Base-by-base conservation (phyloP, 2,888 invertebrate genomes). In the Cephus rjabovi region DNA sequence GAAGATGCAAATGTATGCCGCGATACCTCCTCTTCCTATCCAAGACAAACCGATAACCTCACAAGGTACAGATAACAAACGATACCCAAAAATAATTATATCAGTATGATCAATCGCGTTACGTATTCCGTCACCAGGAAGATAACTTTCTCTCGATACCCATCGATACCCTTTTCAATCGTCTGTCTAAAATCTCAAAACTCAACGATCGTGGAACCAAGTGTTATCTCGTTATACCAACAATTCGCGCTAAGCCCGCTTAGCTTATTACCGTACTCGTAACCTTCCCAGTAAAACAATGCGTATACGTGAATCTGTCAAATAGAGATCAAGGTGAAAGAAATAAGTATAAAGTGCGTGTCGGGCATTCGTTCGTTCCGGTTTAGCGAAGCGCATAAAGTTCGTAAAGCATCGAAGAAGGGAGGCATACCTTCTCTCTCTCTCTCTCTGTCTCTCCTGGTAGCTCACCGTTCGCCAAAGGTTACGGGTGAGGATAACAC, bases 401-500 rank as follows among this genome's bases (percentile, higher is more conserved):
- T 56, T 56, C 40, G 9, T 56, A 56, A 23, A 23, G 23, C 23
- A 56, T 6, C 23, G 40, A 56, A 23, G 23, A 15, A 4, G 15
- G 40, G 40, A 15, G 37, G 12, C 4, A 12, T 3, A 37, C 35
- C 0, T 11, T 35, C 35, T 35, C 35, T 35, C 80, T 73, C 76
- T 70, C 76, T 23, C 56, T 75, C 71, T 33, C 34, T 71, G 11
- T 37, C 31, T 12, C 37, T 11, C 73, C 2, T 34, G 40, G 6
- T 37, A 31, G 70, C 75, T 33, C 69, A 34, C 73, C 74, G 75
- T 76, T 31, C 74, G 74, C 71, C 70, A 73, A 70, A 76, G 74
- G 76, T 69, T 37, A 34, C 78, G 77, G 70, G 35, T 73, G 69
- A 70, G 75, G 74, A 76, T 77, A 40, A 40, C 40, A 23, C 71